Evolutionary conservation across 2,113 vertebrate genomes (phyloP), one percentile per base, ranked within the genome.

Genomic region (Notothenia rossii): DNA sequence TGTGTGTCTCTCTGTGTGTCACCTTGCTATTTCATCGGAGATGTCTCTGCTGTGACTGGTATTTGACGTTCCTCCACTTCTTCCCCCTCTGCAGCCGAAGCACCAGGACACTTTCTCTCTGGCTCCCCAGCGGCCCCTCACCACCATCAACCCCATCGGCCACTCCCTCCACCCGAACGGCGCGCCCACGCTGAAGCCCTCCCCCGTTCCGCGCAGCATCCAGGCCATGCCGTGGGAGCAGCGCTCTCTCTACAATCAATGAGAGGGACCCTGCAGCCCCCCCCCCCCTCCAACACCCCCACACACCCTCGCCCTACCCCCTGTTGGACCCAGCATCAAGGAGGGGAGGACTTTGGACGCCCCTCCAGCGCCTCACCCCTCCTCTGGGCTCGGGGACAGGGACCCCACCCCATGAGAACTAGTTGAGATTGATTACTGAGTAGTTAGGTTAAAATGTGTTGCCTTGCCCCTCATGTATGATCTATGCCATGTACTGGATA

Each of bases 231-330:
- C 92, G 61, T 94, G 93, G 93, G 93, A 94, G 89, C 93, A 94
- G 91, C 93, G 93, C 77, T 93, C 93, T 17, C 93, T 94, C 84
- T 94, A 94, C 91, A 94, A 94, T 88, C 93, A 94, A 91, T 94
- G 91, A 94, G 75, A 81, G 0, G 71, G 66, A 85, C 48, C 68
- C 60, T 3, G 20, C 63, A 10, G 1, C 51, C 25, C 3, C 50
- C 61, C 45, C 4, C 48, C 22, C 17, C 64, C 17, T 66, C 71
- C 71, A 59, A 62, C 74, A 20, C 63, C 11, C 33, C 49, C 48
- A 65, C 74, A 54, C 70, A 36, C 65, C 53, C 74, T 48, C 59
- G 17, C 58, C 62, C 63, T 20, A 45, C 29, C 70, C 10, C 20
- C 7, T 64, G 18, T 71, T 9, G 58, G 77, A 88, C 73, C 74